phyloP scores from a whole-genome alignment of 2,113 vertebrate species.

The Ascaphus truei region DNA sequence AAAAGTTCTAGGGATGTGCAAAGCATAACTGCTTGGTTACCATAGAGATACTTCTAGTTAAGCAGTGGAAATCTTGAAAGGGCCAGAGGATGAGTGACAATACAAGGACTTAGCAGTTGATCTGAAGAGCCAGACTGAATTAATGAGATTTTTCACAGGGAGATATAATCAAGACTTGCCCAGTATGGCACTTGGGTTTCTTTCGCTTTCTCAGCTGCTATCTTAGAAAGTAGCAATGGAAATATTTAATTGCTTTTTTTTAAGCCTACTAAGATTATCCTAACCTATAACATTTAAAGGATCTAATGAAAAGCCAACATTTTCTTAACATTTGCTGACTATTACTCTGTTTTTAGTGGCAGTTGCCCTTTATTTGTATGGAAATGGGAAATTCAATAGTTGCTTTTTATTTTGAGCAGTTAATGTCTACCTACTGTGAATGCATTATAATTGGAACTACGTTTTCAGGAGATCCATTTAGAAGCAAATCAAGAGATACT shows the following conservation, averaged over 20 bases:
- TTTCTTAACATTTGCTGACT: constrained; percentile 45
- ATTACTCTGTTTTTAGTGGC: constrained; percentile 45
- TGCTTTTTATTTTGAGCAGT: constrained; percentile 66
- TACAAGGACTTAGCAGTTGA: constrained; percentile 92
- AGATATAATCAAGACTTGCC: constrained; percentile 83
- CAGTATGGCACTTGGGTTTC: constrained; percentile 61
- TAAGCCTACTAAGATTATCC: constrained; percentile 64
- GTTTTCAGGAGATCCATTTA: constrained; percentile 65
- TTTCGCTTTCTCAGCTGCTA: constrained; percentile 62
- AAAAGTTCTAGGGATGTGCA: constrained; percentile 84
- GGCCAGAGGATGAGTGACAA: constrained; percentile 94
- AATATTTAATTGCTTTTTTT: constrained; percentile 71
- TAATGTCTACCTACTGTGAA: constrained; percentile 76
- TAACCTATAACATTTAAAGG: constrained; percentile 67
- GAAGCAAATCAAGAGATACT: constrained; percentile 49
- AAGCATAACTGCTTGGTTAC: constrained; percentile 89
- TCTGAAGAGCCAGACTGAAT: constrained; percentile 91
- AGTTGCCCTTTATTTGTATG: constrained; percentile 56
- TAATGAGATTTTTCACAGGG: constrained; percentile 98
- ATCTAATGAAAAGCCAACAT: constrained; percentile 54
- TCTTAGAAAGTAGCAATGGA: constrained; percentile 79
- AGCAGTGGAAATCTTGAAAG: constrained; percentile 83
- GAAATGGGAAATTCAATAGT: constrained; percentile 62
- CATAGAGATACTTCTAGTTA: constrained; percentile 95
- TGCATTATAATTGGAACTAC: constrained; percentile 67